Conservation (phyloP, 2,888 invertebrate species). For the Aphidoletes aphidimyza region DNA sequence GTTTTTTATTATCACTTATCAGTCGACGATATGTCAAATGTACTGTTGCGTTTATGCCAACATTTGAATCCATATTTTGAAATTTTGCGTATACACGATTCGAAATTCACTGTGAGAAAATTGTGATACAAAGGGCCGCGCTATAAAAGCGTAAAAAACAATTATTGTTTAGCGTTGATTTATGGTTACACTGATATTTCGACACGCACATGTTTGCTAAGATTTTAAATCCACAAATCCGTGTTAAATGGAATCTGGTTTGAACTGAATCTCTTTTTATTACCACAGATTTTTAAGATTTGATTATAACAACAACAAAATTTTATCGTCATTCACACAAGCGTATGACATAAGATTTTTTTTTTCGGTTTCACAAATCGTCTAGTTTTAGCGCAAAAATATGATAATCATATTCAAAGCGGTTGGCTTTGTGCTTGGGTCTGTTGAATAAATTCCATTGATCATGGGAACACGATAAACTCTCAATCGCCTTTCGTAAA, state of each 20-base stretch:
- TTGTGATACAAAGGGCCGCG: no score
- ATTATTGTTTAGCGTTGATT: background rate
- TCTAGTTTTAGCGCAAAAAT: slow-evolving; percentile 4
- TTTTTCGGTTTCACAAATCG: no score
- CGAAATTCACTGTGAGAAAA: background rate
- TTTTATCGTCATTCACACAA: background rate
- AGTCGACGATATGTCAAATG: background rate
- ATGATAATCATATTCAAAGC: background rate
- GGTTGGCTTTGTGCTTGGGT: background rate
- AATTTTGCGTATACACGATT: background rate
- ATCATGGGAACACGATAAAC: background rate
- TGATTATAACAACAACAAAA: background rate
- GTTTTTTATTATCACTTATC: slow-evolving; percentile 21
- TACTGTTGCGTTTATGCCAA: background rate
- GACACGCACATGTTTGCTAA: slow-evolving; percentile 44
- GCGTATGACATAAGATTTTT: slow-evolving; percentile 21
- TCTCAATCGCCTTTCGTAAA: background rate
- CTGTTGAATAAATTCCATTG: background rate
- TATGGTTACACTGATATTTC: background rate
- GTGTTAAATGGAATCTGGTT: background rate
- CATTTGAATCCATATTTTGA: slow-evolving; percentile 22
- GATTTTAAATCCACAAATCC: background rate
- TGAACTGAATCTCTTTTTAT: background rate
- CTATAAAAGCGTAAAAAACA: background rate
- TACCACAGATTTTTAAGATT: background rate